These are phyloP conservation scores for Sebastes dallii DNA, from an alignment of 2,797 vertebrate species.

Conservation along the genomic window DNA sequence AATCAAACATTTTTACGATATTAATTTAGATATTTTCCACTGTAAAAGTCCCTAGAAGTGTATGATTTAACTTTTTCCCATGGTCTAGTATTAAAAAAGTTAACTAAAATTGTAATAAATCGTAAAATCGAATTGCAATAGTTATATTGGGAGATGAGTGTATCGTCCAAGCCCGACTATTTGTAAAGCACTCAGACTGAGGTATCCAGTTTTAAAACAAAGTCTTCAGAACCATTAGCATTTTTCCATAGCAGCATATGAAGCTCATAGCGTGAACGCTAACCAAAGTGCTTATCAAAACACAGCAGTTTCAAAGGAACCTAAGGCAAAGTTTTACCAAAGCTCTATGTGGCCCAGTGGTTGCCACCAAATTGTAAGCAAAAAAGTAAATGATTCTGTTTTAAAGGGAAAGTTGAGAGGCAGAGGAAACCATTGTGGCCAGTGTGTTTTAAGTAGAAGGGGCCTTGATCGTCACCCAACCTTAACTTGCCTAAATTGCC, in stretches of 20 bases:
- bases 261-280: neutral
- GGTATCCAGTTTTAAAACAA: no score
- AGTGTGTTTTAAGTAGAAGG: conserved; percentile 39
- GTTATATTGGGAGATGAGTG: no score
- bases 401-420: conserved; percentile 22
- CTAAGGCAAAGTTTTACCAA: neutral
- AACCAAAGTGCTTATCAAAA: neutral
- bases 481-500: conserved; percentile 29
- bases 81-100: no score
- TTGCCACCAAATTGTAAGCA: conserved; percentile 20
- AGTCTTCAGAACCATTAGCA: no score
- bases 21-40: no score
- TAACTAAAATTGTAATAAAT: no score
- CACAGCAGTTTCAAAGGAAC: neutral
- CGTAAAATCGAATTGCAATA: no score
- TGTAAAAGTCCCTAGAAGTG: no score
- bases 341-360: conserved; percentile 3
- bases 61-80: no score
- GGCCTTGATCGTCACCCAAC: conserved; percentile 13
- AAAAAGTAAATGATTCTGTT: conserved; percentile 1
- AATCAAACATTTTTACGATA: no score
- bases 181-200: no score
- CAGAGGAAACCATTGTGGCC: conserved; percentile 34
- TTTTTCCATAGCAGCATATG: conserved; percentile 4
- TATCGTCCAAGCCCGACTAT: no score